These are phyloP conservation scores for Polydesmus complanatus DNA, from an alignment of 2,888 invertebrate species.

Conservation along the genomic window DNA sequence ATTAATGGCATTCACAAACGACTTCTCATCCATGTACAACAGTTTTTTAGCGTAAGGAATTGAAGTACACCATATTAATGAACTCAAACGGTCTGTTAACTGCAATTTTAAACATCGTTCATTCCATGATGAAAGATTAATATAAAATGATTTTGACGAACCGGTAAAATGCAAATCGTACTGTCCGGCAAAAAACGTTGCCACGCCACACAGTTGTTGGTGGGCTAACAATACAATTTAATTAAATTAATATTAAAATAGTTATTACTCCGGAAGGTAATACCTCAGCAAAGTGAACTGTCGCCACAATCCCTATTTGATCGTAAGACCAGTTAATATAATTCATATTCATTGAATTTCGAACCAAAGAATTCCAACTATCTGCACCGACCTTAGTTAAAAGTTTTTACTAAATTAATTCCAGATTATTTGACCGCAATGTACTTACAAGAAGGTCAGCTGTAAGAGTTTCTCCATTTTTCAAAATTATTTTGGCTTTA, in stretches of 20 bases:
- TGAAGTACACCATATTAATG: slow-evolving; percentile 87
- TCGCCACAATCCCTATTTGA: slow-evolving; percentile 85
- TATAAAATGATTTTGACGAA: slow-evolving; percentile 29
- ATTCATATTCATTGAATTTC: slow-evolving; percentile 64
- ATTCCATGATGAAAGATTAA: slow-evolving; percentile 4
- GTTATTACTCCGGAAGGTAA: neutral
- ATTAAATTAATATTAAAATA: neutral
- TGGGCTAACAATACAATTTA: slow-evolving; percentile 38
- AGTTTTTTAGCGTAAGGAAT: slow-evolving; percentile 58
- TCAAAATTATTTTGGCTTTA: slow-evolving; percentile 40
- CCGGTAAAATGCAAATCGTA: slow-evolving; percentile 80
- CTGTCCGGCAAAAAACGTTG: slow-evolving; percentile 87
- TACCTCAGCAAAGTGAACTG: slow-evolving; percentile 31
- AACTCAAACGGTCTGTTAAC: slow-evolving; percentile 42
- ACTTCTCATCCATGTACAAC: slow-evolving; percentile 50
- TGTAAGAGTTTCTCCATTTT: slow-evolving; percentile 37
- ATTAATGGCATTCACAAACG: slow-evolving; percentile 79
- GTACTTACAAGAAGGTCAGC: slow-evolving; percentile 33
- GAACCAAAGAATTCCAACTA: slow-evolving; percentile 76
- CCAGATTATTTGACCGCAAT: slow-evolving; percentile 3
- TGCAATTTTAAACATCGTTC: neutral
- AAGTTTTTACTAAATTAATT: slow-evolving; percentile 21
- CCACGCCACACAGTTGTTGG: slow-evolving; percentile 80
- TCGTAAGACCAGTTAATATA: slow-evolving; percentile 72
- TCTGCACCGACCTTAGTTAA: slow-evolving; percentile 75